Conservation (phyloP, 2,888 invertebrate genomes). For the Harmothoe impar region DNA sequence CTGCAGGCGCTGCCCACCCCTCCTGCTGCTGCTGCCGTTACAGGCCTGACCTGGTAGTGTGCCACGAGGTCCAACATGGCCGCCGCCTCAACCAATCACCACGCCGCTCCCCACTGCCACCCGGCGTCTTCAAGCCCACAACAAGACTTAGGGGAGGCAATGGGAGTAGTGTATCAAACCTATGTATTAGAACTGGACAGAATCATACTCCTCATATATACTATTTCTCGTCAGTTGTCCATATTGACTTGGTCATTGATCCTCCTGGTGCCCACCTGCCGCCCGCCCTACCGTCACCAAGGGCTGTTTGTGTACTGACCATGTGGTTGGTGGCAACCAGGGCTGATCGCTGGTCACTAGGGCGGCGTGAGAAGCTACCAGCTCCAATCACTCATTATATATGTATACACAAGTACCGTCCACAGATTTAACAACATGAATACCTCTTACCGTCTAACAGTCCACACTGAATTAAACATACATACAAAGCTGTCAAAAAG, state of each 20-base stretch:
- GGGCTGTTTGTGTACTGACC: constrained; percentile 29
- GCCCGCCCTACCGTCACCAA: neutral
- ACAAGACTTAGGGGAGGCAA: neutral
- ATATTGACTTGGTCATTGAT: neutral
- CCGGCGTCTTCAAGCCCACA: constrained; percentile 44
- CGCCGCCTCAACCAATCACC: constrained; percentile 37
- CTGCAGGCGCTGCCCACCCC: neutral
- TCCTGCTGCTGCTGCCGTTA: constrained; percentile 33
- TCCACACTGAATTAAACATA: neutral
- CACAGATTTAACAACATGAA: neutral
- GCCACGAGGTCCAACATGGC: constrained; percentile 61
- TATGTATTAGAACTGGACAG: neutral
- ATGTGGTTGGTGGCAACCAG: constrained; percentile 42
- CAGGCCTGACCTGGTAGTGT: constrained; percentile 57
- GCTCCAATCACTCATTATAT: neutral
- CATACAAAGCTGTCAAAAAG: neutral
- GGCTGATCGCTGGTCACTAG: neutral
- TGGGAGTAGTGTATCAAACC: neutral
- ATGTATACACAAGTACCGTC: neutral
- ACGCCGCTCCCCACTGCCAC: constrained; percentile 8
- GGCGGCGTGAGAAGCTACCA: neutral
- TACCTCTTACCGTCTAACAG: neutral
- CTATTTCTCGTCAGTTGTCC: neutral
- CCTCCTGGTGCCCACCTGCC: neutral
- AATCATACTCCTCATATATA: neutral